Evolutionary conservation across 2,113 vertebrate genomes (phyloP), one percentile per base, ranked within the genome.

Genomic region (Chiloscyllium plagiosum): DNA sequence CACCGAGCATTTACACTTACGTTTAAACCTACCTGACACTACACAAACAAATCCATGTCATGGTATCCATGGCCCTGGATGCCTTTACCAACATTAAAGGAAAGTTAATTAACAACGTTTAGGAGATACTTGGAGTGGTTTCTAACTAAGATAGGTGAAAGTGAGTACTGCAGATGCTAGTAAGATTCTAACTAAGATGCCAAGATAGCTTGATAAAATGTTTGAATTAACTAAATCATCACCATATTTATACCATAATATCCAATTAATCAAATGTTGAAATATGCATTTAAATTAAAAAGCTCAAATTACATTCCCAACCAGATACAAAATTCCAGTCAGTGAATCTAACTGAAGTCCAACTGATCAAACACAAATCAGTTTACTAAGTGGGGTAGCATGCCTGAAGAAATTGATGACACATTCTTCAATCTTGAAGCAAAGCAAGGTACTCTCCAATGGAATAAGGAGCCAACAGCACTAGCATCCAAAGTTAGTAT

Each of bases 21-120:
- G 97, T 95, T 97, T 97, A 72, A 98, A 99, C 99, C 99, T 98
- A 99, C 99, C 99, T 99, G 98, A 96, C 97, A 97, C 96, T 97
- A 98, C 97, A 98, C 98, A 98, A 98, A 97, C 98, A 98, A 97
- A 98, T 99, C 99, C 99, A 99, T 97, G 98, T 98, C 98, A 99
- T 98, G 98, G 99, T 97, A 98, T 98, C 98, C 98, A 99, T 98
- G 98, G 99, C 98, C 98, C 99, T 99, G 98, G 56, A 99, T 97
- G 99, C 98, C 98, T 98, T 98, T 98, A 98, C 98, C 99, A 99
- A 98, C 98, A 97, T 99, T 99, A 99, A 99, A 99, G 98, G 99
- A 98, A 99, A 97, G 99, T 98, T 99, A 98, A 98, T 98, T 98
- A 97, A 98, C 98, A 99, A 97, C 99, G 98, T 97, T 98, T 98